A percentile compares a stretch with the other conserved stretches of the same genome.
Conservation (phyloP, 2,113 vertebrate species). For the Smithornis capensis region DNA sequence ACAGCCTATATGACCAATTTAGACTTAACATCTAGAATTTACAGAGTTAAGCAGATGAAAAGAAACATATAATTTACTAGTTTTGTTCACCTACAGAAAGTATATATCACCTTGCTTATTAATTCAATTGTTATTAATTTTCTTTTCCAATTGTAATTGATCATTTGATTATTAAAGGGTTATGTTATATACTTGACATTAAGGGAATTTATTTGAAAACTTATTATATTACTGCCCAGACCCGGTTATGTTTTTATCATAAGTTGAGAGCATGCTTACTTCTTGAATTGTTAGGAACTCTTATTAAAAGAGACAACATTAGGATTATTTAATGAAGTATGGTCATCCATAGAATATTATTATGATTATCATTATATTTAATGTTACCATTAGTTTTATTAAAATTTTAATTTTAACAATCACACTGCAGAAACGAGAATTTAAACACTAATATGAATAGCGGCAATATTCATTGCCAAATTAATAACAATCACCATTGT, state of each 20-base stretch:
- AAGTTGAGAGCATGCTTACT: not conserved
- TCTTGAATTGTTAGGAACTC: not conserved
- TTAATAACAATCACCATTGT: not conserved
- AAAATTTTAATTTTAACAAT: not conserved
- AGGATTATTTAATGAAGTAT: not conserved
- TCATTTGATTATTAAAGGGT: not conserved
- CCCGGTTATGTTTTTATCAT: not conserved
- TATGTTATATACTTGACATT: not conserved
- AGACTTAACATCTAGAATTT: not conserved
- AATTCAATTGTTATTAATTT: not conserved
- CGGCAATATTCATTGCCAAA: not conserved
- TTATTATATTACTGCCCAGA: not conserved
- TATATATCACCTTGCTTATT: accelerated
- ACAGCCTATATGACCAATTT: accelerated
- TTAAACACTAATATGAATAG: not conserved
- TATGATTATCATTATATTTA: not conserved
- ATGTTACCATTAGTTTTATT: not conserved
- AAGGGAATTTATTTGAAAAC: not conserved
- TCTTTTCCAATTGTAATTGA: not conserved
- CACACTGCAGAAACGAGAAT: not conserved
- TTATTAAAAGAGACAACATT: not conserved
- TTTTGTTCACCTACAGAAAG: not conserved
- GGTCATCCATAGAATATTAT: not conserved
- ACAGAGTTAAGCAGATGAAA: not conserved
- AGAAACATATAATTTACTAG: not conserved